These are phyloP conservation scores for Oscheius sp. DNA, from an alignment of 1,140 invertebrate species.

Conservation along the genomic window DNA sequence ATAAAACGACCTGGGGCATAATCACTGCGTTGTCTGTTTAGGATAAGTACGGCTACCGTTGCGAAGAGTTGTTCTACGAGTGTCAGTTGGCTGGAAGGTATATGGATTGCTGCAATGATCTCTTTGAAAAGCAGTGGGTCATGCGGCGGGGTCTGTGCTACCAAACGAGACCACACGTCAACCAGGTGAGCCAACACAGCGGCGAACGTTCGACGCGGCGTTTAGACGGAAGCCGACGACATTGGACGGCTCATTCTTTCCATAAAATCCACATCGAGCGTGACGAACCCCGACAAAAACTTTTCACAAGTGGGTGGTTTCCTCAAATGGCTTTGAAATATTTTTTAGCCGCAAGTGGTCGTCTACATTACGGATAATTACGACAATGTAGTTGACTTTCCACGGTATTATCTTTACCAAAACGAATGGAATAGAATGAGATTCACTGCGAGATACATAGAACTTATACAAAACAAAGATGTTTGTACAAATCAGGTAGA, in stretches of 20 bases:
- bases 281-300: conserved; percentile 48
- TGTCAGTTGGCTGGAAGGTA: conserved; percentile 53
- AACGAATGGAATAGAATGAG: conserved; percentile 57
- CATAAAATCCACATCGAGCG: conserved; percentile 46
- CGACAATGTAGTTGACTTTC: conserved; percentile 57
- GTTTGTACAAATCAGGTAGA: conserved; percentile 54
- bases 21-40: conserved; percentile 22
- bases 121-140: conserved; percentile 45
- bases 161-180: conserved; percentile 48
- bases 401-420: conserved; percentile 54
- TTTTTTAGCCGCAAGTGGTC: conserved; percentile 56
- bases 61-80: conserved; percentile 50
- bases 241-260: conserved; percentile 51
- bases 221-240: conserved; percentile 55
- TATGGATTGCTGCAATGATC: conserved; percentile 46
- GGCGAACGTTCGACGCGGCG: neutral
- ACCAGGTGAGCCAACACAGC: conserved; percentile 40
- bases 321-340: neutral
- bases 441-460: conserved; percentile 52
- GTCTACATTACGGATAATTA: conserved; percentile 57
- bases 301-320: conserved; percentile 43
- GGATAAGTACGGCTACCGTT: conserved; percentile 57
- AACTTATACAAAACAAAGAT: conserved; percentile 53
- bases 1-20: neutral
- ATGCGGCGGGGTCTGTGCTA: conserved; percentile 58